Conservation (phyloP, 1,140 invertebrate species). For the Sarcophaga bullata region DNA sequence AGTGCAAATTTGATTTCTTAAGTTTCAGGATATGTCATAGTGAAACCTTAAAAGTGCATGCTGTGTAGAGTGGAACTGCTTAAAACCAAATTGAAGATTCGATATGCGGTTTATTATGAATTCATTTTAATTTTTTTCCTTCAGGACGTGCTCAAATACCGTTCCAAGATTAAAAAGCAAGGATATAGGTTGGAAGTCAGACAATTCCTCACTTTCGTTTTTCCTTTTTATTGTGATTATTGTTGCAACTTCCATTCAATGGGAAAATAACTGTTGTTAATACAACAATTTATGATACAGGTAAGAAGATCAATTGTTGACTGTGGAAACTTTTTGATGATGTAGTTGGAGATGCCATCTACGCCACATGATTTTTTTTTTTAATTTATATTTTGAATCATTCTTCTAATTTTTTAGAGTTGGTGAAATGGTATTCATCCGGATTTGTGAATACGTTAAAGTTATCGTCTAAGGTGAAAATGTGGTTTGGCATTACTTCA, state of each 20-base stretch:
- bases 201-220: not conserved
- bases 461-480: not conserved
- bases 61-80: not conserved
- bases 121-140: not conserved
- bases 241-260: not conserved
- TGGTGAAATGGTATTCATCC: too few species aligned
- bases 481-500: not conserved
- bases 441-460: not conserved
- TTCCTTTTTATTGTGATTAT: not conserved
- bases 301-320: not conserved
- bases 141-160: not conserved
- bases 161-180: not conserved
- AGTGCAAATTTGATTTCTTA: not conserved
- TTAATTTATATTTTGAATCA: not conserved
- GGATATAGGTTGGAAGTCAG: not conserved
- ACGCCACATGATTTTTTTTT: not conserved
- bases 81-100: constrained; percentile 1
- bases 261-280: not conserved
- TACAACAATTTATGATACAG: too few species aligned
- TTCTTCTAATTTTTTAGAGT: too few species aligned
- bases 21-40: not conserved
- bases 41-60: not conserved
- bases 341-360: too few species aligned
- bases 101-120: not conserved
- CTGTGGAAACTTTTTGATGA: not conserved